Evolutionary conservation across 1,140 invertebrate genomes (phyloP).

Genomic region (Drosophila kikkawai): DNA sequence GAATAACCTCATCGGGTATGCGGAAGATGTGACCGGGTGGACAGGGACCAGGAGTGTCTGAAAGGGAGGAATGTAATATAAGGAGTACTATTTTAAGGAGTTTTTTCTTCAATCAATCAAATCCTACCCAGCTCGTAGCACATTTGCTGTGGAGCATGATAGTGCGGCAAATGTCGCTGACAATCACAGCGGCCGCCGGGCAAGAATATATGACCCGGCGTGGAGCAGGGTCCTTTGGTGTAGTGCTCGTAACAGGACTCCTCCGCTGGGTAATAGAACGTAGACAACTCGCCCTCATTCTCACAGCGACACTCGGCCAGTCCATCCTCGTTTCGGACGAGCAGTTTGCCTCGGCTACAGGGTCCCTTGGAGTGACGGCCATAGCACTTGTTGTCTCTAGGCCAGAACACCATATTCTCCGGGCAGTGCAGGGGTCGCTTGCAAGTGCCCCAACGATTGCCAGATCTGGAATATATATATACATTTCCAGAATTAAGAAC

Average conservation of each 20-base stretch:
- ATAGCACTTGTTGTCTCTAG: conserved; percentile 90
- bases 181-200: conserved; percentile 91
- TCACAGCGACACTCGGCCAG: conserved; percentile 87
- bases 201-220: conserved; percentile 90
- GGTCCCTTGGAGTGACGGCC: conserved; percentile 89
- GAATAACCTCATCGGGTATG: conserved; percentile 72
- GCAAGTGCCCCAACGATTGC: conserved; percentile 89
- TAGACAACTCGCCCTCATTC: conserved; percentile 84
- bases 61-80: conserved; percentile 22
- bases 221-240: conserved; percentile 90
- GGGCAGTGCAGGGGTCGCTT: conserved; percentile 87
- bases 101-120: too few species aligned
- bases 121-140: conserved; percentile 91
- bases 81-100: background rate
- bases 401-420: conserved; percentile 89
- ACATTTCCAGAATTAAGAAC: too few species aligned
- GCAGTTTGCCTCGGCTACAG: conserved; percentile 90
- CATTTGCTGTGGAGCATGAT: conserved; percentile 88
- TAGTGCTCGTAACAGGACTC: conserved; percentile 91
- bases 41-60: conserved; percentile 90
- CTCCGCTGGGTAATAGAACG: conserved; percentile 86
- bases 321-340: conserved; percentile 87
- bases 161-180: conserved; percentile 89
- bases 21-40: conserved; percentile 89
- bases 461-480: conserved; percentile 31